These are phyloP conservation scores for Elephas maximus DNA, from an alignment of 2,113 vertebrate genomes.

Conservation along the genomic window DNA sequence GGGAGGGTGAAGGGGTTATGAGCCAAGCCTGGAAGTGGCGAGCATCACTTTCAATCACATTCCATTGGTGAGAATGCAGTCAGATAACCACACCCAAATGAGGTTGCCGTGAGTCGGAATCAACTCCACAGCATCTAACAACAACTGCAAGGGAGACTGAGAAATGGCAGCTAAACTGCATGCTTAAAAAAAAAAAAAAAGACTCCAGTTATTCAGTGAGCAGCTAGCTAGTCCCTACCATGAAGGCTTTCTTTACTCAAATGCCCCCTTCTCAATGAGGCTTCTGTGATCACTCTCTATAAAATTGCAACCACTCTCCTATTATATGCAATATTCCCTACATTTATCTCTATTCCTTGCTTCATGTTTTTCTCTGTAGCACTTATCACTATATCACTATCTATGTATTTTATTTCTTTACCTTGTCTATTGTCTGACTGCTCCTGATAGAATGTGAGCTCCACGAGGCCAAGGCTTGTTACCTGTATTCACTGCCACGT, in stretches of 20 bases:
- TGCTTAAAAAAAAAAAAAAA: not conserved
- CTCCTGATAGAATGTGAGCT: not conserved
- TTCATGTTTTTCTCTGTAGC: not conserved
- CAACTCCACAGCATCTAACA: too few relatives aligned
- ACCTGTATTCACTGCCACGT: not conserved
- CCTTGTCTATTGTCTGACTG: not conserved
- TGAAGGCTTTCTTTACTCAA: slow-evolving; percentile 52
- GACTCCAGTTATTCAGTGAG: not conserved
- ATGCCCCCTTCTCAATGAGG: not conserved
- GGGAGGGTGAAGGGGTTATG: not conserved
- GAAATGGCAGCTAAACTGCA: not conserved
- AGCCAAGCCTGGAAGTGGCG: not conserved
- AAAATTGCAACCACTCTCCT: not conserved
- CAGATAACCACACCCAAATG: not conserved
- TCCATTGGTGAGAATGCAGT: not conserved
- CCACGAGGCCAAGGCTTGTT: not conserved
- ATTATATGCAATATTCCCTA: not conserved
- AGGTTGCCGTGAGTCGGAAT: too few relatives aligned
- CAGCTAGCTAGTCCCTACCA: not conserved
- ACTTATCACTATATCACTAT: not conserved
- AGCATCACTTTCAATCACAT: not conserved
- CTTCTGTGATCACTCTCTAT: not conserved
- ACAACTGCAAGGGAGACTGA: not conserved
- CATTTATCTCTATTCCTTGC: not conserved
- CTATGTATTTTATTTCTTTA: not conserved